Base-by-base conservation (phyloP, 2,888 invertebrate genomes). In the Orthonevra nobilis region DNA sequence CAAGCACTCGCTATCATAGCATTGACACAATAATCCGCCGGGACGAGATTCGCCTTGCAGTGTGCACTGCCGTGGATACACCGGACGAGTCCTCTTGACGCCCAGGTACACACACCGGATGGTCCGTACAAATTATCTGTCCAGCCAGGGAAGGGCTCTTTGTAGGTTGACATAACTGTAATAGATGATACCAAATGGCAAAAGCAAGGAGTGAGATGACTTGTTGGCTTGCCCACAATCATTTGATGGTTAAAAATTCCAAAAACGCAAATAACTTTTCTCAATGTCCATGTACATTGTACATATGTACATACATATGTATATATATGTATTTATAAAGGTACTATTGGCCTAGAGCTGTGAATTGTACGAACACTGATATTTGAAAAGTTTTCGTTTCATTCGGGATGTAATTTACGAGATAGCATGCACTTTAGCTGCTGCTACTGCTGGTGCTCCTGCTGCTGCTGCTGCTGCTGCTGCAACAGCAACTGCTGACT, bases 81-180 rank as follows among this genome's bases (percentile, higher is more conserved):
- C 81, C 86, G 89, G 50, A 89, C 86, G 73, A 88, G 83, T 77
- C 89, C 89, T 82, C 86, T 85, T 46, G 88, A 89, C 48, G 88
- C 84, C 87, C 88, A 88, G 82, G 86, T 86, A 84, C 89, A 89
- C 72, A 89, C 82, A 73, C 89, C 89, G 58, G 89, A 88, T 82
- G 89, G 89, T 81, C 89, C 89, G 83, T 89, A 89, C 82, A 89
- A 85, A 85, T 89, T 89, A 85, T 89, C 89, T 73, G 89, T 89
- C 88, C 89, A 89, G 69, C 89, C 89, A 81, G 89, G 89, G 77
- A 88, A 83, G 70, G 89, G 89, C 82, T 89, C 89, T 84, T 88
- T 89, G 84, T 89, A 89, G 75, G 88, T 89, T 83, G 89, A 89
- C 84, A 89, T 85, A 81, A 89, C 89, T 89, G 83, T 73, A 66